Conservation (phyloP, 1,140 invertebrate species). For the Linepithema humile region DNA sequence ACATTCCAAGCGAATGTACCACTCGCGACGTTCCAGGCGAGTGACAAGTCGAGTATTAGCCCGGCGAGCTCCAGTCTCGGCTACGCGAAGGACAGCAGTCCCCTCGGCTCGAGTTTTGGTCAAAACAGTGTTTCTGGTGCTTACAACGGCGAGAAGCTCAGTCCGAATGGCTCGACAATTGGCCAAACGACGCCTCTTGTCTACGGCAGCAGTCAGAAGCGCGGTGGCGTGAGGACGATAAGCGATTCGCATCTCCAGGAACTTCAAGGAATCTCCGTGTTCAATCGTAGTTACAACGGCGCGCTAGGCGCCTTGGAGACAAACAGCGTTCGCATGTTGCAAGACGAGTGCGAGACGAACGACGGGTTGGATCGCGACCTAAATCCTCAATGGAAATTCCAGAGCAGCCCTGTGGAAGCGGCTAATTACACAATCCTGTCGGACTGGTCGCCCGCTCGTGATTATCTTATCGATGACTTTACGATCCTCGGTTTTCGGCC, state of each 20-base stretch:
- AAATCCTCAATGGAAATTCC: conserved; percentile 85
- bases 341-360: conserved; percentile 56
- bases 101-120: conserved; percentile 77
- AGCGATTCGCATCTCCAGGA: conserved; percentile 77
- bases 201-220: conserved; percentile 73
- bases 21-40: conserved; percentile 80
- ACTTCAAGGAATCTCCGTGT: conserved; percentile 78
- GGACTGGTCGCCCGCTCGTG: conserved; percentile 87
- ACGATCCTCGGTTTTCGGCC: conserved; percentile 90
- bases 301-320: conserved; percentile 48
- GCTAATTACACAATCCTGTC: conserved; percentile 84
- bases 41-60: conserved; percentile 82
- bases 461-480: conserved; percentile 89
- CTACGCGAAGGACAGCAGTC: conserved; percentile 81
- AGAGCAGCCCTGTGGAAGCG: conserved; percentile 74
- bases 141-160: conserved; percentile 78
- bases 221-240: conserved; percentile 54
- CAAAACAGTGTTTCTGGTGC: conserved; percentile 74
- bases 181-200: conserved; percentile 80
- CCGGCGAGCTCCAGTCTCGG: conserved; percentile 80
- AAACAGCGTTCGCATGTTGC: neutral
- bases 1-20: conserved; percentile 82
- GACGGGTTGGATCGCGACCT: conserved; percentile 73
- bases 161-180: conserved; percentile 76
- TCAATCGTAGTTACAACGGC: conserved; percentile 78